Evolutionary conservation across 2,797 vertebrate genomes (phyloP), one percentile per base, ranked within the genome.

Genomic region (Paedocypris micromegethes): DNA sequence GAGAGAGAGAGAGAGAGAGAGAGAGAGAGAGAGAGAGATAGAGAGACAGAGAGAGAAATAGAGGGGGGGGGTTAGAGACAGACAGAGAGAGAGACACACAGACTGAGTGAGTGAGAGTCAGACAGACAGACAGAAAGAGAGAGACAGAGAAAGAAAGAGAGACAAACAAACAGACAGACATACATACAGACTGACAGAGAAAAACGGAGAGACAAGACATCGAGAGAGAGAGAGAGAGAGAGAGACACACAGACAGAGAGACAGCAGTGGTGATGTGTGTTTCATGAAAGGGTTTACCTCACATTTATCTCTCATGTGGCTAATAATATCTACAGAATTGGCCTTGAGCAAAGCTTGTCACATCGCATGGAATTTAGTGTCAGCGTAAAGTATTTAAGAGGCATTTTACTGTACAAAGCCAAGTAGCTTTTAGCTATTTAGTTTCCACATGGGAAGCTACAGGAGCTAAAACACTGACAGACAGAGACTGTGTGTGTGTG

Each of bases 261-360:
- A 23, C 23, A 23, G 23, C 23, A 23, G 23, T 23, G 23, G 23
- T 23, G 23, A 23, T 23, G 1, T 23, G 23, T 23, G 23, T 23
- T 23, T 23, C 23, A 23, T 23, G 23, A 23, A 42, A 7, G 6
- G 40, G 9, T 61, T 69, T 69, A 53, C 55, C 47, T 44, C 50
- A 6, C 5, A 0, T 38, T 43, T 4, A 54, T 48, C 39, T 5
- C 40, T 63, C 39, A 23, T 50, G 55, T 50, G 39, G 55, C 46
- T 57, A 70, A 63, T 52, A 68, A 53, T 63, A 70, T 45, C 53
- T 70, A 6, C 52, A 55, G 5, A 44, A 42, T 37, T 3, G 9
- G 39, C 45, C 45, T 50, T 44, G 23, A 57, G 52, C 46, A 62
- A 48, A 6, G 6, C 40, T 70, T 55, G 37, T 46, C 23, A 55